Evolutionary conservation across 1,140 invertebrate genomes (phyloP).

Genomic region (Neodiprion virginianus): DNA sequence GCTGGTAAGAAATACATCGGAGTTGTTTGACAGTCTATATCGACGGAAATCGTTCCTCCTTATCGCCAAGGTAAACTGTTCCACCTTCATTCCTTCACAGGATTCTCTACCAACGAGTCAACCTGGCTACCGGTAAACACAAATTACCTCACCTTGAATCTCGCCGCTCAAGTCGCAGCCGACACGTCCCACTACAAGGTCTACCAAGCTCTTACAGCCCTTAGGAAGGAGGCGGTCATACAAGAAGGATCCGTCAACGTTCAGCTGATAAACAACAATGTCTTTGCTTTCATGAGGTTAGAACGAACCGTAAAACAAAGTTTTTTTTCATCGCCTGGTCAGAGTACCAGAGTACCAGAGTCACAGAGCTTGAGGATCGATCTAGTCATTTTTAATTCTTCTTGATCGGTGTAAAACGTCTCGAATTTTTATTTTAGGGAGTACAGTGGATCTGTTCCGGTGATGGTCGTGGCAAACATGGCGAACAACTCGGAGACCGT

Average conservation of each 20-base stretch:
- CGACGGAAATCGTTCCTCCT: too few species aligned
- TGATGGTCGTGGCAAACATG: background rate
- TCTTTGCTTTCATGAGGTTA: constrained; percentile 44
- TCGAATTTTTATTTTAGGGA: background rate
- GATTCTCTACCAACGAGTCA: constrained; percentile 66
- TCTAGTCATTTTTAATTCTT: too few species aligned
- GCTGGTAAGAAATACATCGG: constrained; percentile 59
- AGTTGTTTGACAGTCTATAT: too few species aligned
- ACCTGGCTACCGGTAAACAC: constrained; percentile 74
- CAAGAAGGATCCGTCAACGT: constrained; percentile 12
- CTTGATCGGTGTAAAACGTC: too few species aligned
- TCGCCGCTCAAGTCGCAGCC: constrained; percentile 53
- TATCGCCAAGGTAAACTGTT: too few species aligned
- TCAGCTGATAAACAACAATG: background rate
- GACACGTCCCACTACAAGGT: constrained; percentile 60
- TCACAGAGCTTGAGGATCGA: too few species aligned
- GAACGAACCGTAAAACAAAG: background rate
- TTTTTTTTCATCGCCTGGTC: background rate
- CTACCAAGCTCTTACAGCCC: constrained; percentile 56
- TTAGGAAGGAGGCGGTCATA: constrained; percentile 44
- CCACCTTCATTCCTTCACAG: constrained; percentile 38
- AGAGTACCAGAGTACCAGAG: too few species aligned
- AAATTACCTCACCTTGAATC: constrained; percentile 63
- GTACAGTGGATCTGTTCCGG: background rate
- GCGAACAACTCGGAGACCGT: background rate